Base-by-base conservation (phyloP, 2,888 invertebrate genomes). In the Drosophila koepferae region DNA sequence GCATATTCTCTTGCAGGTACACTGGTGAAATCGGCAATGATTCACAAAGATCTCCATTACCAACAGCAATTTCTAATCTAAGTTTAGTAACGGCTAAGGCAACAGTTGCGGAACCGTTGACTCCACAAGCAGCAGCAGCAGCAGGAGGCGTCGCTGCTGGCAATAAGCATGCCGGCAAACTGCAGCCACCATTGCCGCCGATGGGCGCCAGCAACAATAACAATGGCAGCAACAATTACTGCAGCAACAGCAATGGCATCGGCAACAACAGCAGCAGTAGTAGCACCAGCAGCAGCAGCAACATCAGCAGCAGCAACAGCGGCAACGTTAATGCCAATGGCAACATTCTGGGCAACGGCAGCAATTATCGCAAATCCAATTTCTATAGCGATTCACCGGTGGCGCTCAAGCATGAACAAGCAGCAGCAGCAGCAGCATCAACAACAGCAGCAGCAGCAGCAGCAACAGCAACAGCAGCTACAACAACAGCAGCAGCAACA, bases 31-130 rank as follows among this genome's bases (percentile, higher is more conserved):
- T 92, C 74, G 92, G 92, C 78, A 93, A 86, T 76, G 93, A 93
- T 83, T 91, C 91, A 82, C 93, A 93, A 89, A 91, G 93, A 91
- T 93, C 93, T 90, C 93, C 93, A 83, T 80, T 92, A 88, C 93
- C 93, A 89, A 90, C 92, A 90, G 92, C 92, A 86, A 91, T 92
- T 90, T 92, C 93, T 90, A 93, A 90, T 87, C 88, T 93, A 89
- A 92, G 91, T 90, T 89, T 93, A 87, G 92, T 92, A 81, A 88
- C 89, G 81, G 90, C 82, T 86, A 93, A 93, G 90, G 79, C 74
- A 80, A 59, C 46, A 28, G 38, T 16, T 23, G 51, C 73, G 61
- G 63, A 72, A 49, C 41, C 72, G 63, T 38, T 63, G 54, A 46
- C 38, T 14, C 36, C 59, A n/a, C 64, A 72, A 56, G 69, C 79